Conservation (phyloP, 2,888 invertebrate genomes). For the Homarus gammarus region DNA sequence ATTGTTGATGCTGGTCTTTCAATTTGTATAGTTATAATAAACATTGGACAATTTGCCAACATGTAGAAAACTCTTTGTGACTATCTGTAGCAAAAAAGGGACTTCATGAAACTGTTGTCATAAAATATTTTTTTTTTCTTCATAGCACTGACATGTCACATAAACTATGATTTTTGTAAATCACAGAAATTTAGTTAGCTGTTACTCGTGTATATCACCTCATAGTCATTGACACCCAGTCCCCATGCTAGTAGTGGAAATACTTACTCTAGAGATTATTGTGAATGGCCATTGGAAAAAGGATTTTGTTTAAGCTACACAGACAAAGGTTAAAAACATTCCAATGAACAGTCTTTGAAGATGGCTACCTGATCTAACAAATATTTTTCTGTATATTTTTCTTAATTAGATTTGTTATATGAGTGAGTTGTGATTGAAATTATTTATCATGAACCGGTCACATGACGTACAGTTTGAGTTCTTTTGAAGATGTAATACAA, state of each 20-base stretch:
- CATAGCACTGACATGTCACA: not conserved
- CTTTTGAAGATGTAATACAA: not conserved
- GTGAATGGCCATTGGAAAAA: not conserved
- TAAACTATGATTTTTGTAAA: not conserved
- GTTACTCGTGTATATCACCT: not conserved
- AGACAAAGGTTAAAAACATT: conserved; percentile 7
- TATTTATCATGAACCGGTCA: not conserved
- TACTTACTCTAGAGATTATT: not conserved
- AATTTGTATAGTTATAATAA: conserved; percentile 13
- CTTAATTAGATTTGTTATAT: not conserved
- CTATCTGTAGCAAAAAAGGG: not conserved
- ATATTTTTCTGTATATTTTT: not conserved
- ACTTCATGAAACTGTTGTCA: not conserved
- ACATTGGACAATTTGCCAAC: not conserved
- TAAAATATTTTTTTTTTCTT: not conserved
- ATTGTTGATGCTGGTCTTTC: conserved; percentile 43
- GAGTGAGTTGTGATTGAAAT: not conserved
- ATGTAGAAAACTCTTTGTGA: not conserved
- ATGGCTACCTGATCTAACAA: not conserved
- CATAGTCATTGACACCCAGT: not conserved
- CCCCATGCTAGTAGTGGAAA: not conserved
- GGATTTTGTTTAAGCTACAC: not conserved
- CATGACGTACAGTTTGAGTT: not conserved
- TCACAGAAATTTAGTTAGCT: not conserved
- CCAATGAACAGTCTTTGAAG: not conserved